Evolutionary conservation across 2,113 vertebrate species (phyloP).

Genomic region (Glaucidium brasilianum): DNA sequence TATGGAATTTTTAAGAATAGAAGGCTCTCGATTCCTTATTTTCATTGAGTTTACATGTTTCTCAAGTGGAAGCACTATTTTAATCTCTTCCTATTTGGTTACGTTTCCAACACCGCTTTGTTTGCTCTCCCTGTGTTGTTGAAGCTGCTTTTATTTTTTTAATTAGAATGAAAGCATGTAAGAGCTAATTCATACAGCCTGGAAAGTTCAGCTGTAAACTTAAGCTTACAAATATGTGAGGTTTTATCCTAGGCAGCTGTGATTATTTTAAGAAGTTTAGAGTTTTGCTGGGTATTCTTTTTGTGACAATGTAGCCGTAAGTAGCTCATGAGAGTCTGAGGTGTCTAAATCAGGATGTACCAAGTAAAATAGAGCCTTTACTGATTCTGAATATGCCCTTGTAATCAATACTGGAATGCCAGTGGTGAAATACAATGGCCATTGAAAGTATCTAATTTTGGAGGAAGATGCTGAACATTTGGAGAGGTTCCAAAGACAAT

Average conservation of each 20-base stretch:
- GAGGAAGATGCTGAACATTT: background rate
- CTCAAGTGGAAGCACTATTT: background rate
- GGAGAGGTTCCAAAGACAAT: background rate
- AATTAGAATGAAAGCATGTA: background rate
- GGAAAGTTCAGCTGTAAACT: background rate
- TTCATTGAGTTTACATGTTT: background rate
- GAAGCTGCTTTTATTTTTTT: accelerated
- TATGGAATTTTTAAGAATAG: background rate
- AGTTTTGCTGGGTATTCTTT: background rate
- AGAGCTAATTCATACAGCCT: background rate
- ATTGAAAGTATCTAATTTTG: background rate
- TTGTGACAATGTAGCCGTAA: background rate
- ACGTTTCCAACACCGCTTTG: background rate
- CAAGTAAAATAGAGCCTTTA: background rate
- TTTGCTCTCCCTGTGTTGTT: background rate
- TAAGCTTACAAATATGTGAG: background rate
- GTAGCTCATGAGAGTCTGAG: background rate
- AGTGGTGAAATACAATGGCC: background rate
- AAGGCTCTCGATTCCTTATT: background rate
- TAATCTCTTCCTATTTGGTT: background rate
- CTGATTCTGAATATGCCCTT: background rate
- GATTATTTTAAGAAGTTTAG: background rate
- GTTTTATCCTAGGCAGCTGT: background rate
- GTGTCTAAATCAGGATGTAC: background rate
- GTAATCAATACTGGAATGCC: background rate